Conservation (phyloP, 2,888 invertebrate genomes). For the Sphaerophoria rueppellii region DNA sequence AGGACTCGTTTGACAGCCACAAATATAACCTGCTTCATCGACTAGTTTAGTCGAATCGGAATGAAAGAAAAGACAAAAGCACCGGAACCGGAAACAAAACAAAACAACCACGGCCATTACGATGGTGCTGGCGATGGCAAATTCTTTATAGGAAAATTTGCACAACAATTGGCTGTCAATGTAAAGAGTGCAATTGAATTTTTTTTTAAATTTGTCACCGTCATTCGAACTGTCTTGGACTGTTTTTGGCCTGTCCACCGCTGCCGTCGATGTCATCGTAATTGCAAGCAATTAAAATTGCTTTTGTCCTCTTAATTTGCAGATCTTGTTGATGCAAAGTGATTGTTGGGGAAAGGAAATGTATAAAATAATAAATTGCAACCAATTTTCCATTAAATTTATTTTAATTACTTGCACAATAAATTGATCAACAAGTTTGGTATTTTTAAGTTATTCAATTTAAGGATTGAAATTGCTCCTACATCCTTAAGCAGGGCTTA, state of each 20-base stretch:
- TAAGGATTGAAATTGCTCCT: not conserved
- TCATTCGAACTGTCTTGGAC: conserved; percentile 33
- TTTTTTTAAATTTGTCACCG: conserved; percentile 53
- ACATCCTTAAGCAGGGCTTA: not conserved
- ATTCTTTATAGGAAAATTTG: conserved; percentile 47
- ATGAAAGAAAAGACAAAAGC: conserved; percentile 18
- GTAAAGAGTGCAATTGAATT: conserved; percentile 68
- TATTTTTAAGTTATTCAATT: conserved; percentile 1
- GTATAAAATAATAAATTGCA: not conserved
- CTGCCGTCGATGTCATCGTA: not conserved
- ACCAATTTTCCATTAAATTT: not conserved
- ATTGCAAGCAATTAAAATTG: conserved; percentile 52
- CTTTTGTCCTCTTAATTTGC: conserved; percentile 44
- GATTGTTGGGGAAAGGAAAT: not conserved
- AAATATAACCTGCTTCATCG: conserved; percentile 22
- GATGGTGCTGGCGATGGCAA: not conserved
- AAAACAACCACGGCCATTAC: not conserved
- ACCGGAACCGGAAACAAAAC: conserved; percentile 35
- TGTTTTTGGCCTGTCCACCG: conserved; percentile 10
- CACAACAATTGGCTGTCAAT: conserved; percentile 71
- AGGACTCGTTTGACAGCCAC: conserved; percentile 64
- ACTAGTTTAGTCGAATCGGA: not conserved
- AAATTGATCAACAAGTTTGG: conserved; percentile 7
- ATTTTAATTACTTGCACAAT: conserved; percentile 27
- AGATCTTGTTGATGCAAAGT: conserved; percentile 41